Conservation (phyloP, 1,140 invertebrate species). For the Trypoxylus dichotomus region DNA sequence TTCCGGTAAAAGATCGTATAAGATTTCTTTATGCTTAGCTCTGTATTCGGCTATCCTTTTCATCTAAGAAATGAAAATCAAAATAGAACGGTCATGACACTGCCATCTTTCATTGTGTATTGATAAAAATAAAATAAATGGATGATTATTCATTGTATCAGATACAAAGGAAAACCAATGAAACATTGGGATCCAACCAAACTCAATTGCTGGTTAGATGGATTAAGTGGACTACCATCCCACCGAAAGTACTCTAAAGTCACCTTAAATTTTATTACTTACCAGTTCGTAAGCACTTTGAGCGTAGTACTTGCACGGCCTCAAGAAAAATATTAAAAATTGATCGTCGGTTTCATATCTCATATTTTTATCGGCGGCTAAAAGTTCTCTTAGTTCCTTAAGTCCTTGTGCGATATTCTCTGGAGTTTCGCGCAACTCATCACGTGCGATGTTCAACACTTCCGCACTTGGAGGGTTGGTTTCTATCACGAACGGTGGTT, state of each 20-base stretch:
- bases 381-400: slow-evolving; percentile 59
- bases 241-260: too few relatives aligned
- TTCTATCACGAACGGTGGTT: not conserved
- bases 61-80: slow-evolving; percentile 59
- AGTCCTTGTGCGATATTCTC: slow-evolving; percentile 64
- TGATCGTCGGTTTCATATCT: slow-evolving; percentile 70
- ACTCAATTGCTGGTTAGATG: too few relatives aligned
- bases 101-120: too few relatives aligned
- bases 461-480: slow-evolving; percentile 45
- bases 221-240: too few relatives aligned
- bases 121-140: too few relatives aligned
- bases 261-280: too few relatives aligned
- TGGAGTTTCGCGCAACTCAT: slow-evolving; percentile 66
- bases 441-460: slow-evolving; percentile 58
- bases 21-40: slow-evolving; percentile 64
- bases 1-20: slow-evolving; percentile 65
- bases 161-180: too few relatives aligned
- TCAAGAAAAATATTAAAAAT: slow-evolving; percentile 69
- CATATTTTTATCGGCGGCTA: slow-evolving; percentile 65
- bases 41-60: slow-evolving; percentile 73
- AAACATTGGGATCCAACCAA: too few relatives aligned
- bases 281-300: slow-evolving; percentile 71
- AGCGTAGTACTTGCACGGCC: slow-evolving; percentile 76
- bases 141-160: too few relatives aligned
- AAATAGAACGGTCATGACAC: too few relatives aligned